These are phyloP conservation scores for Notospermus geniculatus DNA, from an alignment of 1,140 invertebrate genomes.

Conservation along the genomic window DNA sequence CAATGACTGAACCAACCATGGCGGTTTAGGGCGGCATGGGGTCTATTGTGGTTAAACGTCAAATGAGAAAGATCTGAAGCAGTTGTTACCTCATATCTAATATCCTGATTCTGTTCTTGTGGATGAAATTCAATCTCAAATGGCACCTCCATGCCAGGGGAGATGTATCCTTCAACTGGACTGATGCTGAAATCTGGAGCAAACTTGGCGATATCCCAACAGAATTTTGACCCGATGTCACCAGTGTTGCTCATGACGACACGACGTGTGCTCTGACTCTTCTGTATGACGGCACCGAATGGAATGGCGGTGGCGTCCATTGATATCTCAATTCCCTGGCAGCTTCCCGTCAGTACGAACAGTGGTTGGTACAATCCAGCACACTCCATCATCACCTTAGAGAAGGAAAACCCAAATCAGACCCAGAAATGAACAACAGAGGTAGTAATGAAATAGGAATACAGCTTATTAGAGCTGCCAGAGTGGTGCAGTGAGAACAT, in stretches of 20 bases:
- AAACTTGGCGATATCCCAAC: slow-evolving; percentile 52
- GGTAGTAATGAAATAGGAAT: background rate
- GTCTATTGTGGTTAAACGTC: too few relatives aligned
- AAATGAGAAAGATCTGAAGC: too few relatives aligned
- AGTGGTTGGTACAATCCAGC: slow-evolving; percentile 48
- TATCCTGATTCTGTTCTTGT: slow-evolving; percentile 42
- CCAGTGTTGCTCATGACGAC: slow-evolving; percentile 53
- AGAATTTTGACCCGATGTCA: slow-evolving; percentile 54
- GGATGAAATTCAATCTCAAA: slow-evolving; percentile 56
- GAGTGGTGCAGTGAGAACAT: background rate
- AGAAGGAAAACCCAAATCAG: slow-evolving; percentile 1
- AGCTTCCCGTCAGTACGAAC: slow-evolving; percentile 51
- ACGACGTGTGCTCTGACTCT: slow-evolving; percentile 47
- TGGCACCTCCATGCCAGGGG: slow-evolving; percentile 53
- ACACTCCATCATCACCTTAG: slow-evolving; percentile 49
- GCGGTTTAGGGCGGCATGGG: too few relatives aligned
- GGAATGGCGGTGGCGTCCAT: slow-evolving; percentile 49
- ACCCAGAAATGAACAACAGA: background rate
- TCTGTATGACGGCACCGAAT: slow-evolving; percentile 51
- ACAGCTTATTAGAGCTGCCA: background rate
- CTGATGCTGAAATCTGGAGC: slow-evolving; percentile 52
- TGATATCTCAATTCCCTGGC: slow-evolving; percentile 53
- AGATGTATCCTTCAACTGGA: slow-evolving; percentile 53
- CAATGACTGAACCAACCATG: too few relatives aligned
- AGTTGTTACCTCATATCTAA: slow-evolving; percentile 55